A percentile compares a stretch with the other conserved stretches of the same genome.
phyloP scores from a whole-genome alignment of 1,140 invertebrate species.

The Brachionus rubens region DNA sequence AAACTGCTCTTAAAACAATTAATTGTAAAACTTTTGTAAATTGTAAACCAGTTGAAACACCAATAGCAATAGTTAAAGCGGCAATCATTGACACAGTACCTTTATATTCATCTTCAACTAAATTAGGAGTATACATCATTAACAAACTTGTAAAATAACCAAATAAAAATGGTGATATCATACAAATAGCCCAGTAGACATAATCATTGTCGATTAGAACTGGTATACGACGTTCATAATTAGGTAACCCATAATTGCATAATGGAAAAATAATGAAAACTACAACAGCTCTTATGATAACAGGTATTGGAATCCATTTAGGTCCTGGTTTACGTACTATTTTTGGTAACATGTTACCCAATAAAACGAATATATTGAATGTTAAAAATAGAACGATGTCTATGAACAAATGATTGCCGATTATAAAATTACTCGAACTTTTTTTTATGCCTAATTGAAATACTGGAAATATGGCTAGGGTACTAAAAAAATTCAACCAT shows the following conservation, averaged over 20 bases:
- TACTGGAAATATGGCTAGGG: conserved; percentile 26
- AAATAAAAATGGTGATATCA: conserved; percentile 2
- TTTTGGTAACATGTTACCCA: conserved; percentile 45
- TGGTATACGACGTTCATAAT: background rate
- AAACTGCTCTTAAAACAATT: conserved; percentile 9
- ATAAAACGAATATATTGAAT: conserved; percentile 18
- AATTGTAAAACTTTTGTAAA: conserved; percentile 34
- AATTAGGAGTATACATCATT: conserved; percentile 45
- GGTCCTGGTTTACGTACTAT: conserved; percentile 29
- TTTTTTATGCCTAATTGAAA: conserved; percentile 20
- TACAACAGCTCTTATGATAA: conserved; percentile 27
- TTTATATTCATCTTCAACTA: conserved; percentile 6
- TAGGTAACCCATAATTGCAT: conserved; percentile 1
- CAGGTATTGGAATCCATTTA: conserved; percentile 33
- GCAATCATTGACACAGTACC: conserved; percentile 29
- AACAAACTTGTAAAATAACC: conserved; percentile 45
- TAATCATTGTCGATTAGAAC: conserved; percentile 33
- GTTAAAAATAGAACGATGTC: conserved; percentile 35
- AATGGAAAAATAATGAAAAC: conserved; percentile 32
- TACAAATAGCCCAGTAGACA: conserved; percentile 31
- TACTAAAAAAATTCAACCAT: conserved; percentile 44
- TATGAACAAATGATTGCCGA: background rate
- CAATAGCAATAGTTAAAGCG: conserved; percentile 21
- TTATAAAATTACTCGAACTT: conserved; percentile 25
- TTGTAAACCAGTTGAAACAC: conserved; percentile 39